These are phyloP conservation scores for Drosophila paramelanica DNA, from an alignment of 2,888 invertebrate genomes.

Conservation along the genomic window DNA sequence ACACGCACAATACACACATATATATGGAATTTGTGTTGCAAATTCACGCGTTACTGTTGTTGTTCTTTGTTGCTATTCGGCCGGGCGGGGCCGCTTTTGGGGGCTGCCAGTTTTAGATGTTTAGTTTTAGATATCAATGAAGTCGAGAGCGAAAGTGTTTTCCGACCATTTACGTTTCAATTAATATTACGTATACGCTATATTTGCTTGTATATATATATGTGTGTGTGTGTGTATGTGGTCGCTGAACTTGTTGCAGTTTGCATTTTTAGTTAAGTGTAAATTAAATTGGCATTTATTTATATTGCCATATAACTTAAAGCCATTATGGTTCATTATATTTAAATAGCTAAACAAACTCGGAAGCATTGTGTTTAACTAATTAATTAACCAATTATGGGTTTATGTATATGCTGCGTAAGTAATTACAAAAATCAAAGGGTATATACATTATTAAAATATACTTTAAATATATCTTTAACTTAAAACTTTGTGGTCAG, in stretches of 20 bases:
- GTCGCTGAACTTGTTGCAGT: slow-evolving; percentile 66
- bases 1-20: slow-evolving; percentile 21
- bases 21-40: slow-evolving; percentile 49
- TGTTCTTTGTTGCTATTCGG: slow-evolving; percentile 30
- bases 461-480: too few relatives aligned
- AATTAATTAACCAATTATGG: too few relatives aligned
- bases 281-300: slow-evolving; percentile 49
- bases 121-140: slow-evolving; percentile 77
- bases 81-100: slow-evolving; percentile 49
- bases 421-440: not conserved
- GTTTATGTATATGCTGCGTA: not conserved
- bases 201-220: slow-evolving; percentile 15
- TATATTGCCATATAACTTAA: slow-evolving; percentile 28
- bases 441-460: too few relatives aligned
- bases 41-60: slow-evolving; percentile 44
- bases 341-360: not conserved
- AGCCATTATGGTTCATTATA: slow-evolving; percentile 27
- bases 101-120: slow-evolving; percentile 74
- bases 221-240: slow-evolving; percentile 37
- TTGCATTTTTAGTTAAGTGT: slow-evolving; percentile 42
- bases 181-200: slow-evolving; percentile 68
- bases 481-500: too few relatives aligned
- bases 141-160: slow-evolving; percentile 76
- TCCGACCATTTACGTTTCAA: slow-evolving; percentile 68
- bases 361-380: slow-evolving; percentile 27